Percentiles rank a stretch among this genome's conserved stretches.
Conservation (phyloP, 1,140 invertebrate genomes). For the Drosophila tropicalis region DNA sequence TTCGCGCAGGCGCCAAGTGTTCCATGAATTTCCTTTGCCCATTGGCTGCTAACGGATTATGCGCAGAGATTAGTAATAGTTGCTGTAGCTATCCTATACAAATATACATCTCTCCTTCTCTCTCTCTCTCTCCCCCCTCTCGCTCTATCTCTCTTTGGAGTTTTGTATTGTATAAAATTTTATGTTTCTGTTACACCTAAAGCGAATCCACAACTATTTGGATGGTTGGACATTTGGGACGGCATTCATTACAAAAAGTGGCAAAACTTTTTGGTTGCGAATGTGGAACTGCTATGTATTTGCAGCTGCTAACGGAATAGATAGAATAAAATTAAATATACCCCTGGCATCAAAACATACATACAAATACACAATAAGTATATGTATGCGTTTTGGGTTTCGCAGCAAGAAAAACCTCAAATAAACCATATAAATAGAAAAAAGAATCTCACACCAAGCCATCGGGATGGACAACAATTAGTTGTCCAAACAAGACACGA, state of each 20-base stretch:
- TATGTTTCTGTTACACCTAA: slow-evolving; percentile 4
- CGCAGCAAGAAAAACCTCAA: neutral
- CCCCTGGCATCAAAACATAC: no score
- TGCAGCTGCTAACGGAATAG: slow-evolving; percentile 10
- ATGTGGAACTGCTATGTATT: slow-evolving; percentile 11
- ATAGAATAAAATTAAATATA: slow-evolving; percentile 11
- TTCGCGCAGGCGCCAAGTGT: slow-evolving; percentile 21
- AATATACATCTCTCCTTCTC: neutral
- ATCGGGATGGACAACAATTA: slow-evolving; percentile 32
- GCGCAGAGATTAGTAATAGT: neutral
- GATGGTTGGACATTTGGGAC: slow-evolving; percentile 19
- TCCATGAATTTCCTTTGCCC: slow-evolving; percentile 21
- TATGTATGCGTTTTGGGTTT: neutral
- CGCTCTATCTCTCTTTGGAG: neutral
- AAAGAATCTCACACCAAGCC: slow-evolving; percentile 7
- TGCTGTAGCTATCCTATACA: neutral
- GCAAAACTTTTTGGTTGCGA: neutral
- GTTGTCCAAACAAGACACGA: slow-evolving; percentile 60
- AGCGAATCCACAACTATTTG: slow-evolving; percentile 20
- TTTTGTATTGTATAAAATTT: neutral
- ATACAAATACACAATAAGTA: no score
- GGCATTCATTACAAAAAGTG: slow-evolving; percentile 5
- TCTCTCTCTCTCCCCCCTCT: no score
- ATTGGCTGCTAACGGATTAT: slow-evolving; percentile 15
- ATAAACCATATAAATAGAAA: neutral